phyloP scores from a whole-genome alignment of 2,113 vertebrate species.

The Pangasianodon hypophthalmus region DNA sequence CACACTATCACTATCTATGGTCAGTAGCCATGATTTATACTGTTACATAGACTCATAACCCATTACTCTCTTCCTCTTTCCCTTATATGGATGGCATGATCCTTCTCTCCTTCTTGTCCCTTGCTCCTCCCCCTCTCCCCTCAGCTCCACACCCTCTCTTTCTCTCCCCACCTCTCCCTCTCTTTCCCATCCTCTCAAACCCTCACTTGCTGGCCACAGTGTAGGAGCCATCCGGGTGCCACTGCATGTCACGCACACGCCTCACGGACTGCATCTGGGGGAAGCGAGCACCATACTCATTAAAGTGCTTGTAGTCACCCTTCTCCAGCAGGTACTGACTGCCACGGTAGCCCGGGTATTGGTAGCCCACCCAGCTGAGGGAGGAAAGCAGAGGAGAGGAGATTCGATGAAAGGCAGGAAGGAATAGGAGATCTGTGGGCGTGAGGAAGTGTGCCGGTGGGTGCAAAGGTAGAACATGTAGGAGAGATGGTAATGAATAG shows the following conservation, averaged over 20 bases:
- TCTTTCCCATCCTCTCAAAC: slow-evolving; percentile 63
- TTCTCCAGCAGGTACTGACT: slow-evolving; percentile 83
- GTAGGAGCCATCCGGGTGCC: slow-evolving; percentile 79
- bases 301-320: slow-evolving; percentile 82
- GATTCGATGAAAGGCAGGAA: not conserved
- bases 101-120: slow-evolving; percentile 60
- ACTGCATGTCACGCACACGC: slow-evolving; percentile 82
- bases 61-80: slow-evolving; percentile 15
- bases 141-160: slow-evolving; percentile 48
- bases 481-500: slow-evolving; percentile 29
- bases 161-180: slow-evolving; percentile 58
- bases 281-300: slow-evolving; percentile 75
- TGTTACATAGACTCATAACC: not conserved
- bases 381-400: slow-evolving; percentile 23
- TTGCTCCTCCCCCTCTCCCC: slow-evolving; percentile 49
- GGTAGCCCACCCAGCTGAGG: slow-evolving; percentile 75
- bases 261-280: slow-evolving; percentile 81
- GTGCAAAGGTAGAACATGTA: slow-evolving; percentile 28
- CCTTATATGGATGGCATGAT: slow-evolving; percentile 40
- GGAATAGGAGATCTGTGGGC: slow-evolving; percentile 19
- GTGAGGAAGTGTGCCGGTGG: slow-evolving; percentile 24
- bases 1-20: slow-evolving; percentile 3
- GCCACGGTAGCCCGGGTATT: slow-evolving; percentile 80
- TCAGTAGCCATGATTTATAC: slow-evolving; percentile 14
- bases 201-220: slow-evolving; percentile 70